Percentiles rank a stretch among this genome's conserved stretches.
Conservation (phyloP, 2,888 invertebrate genomes). For the Hoplodrina blanda region DNA sequence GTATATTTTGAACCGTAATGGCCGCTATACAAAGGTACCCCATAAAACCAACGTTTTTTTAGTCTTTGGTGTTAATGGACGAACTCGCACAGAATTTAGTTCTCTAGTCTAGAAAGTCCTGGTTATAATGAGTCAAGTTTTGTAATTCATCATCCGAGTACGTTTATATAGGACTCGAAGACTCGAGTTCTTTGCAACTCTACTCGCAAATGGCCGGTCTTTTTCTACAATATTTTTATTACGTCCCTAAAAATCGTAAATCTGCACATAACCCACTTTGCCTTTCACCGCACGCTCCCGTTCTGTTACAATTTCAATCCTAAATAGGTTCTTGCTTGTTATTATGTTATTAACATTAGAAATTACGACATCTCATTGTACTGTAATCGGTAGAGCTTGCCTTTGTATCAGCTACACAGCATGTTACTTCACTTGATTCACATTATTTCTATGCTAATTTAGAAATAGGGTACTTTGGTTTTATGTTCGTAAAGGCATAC, state of each 20-base stretch:
- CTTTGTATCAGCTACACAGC: conserved; percentile 52
- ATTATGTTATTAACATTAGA: conserved; percentile 86
- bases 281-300: conserved; percentile 60
- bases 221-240: too few relatives aligned
- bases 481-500: not conserved
- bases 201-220: too few relatives aligned
- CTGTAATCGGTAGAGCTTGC: conserved; percentile 71
- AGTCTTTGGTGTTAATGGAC: too few relatives aligned
- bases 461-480: conserved; percentile 14
- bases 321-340: conserved; percentile 76
- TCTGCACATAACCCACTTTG: conserved; percentile 47
- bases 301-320: conserved; percentile 73
- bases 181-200: too few relatives aligned
- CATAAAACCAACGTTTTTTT: too few relatives aligned
- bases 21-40: too few relatives aligned
- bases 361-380: conserved; percentile 86
- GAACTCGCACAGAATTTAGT: too few relatives aligned
- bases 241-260: not conserved
- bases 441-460: conserved; percentile 53
- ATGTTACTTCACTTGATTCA: conserved; percentile 49
- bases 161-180: too few relatives aligned
- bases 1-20: too few relatives aligned
- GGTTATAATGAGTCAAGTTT: too few relatives aligned
- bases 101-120: too few relatives aligned
- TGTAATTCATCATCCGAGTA: too few relatives aligned